A percentile compares a stretch with the other conserved stretches of the same genome.
Evolutionary conservation across 2,888 invertebrate species (phyloP).

Genomic region (Leucania comma): DNA sequence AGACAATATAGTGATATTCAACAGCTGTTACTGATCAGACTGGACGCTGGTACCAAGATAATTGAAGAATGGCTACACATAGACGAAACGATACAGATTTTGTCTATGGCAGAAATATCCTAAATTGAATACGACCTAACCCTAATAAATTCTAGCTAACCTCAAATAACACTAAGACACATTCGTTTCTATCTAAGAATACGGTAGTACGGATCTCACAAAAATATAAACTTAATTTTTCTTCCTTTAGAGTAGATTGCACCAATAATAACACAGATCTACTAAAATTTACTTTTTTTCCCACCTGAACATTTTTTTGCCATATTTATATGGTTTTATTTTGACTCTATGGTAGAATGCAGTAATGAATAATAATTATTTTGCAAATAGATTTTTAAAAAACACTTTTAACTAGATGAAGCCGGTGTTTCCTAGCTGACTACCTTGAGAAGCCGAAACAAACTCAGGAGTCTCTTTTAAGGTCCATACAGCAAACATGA

Average conservation of each 20-base stretch:
- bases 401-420: too few relatives aligned
- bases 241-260: slow-evolving; percentile 1
- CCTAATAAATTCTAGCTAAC: slow-evolving; percentile 5
- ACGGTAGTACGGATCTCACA: neutral
- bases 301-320: too few relatives aligned
- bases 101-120: slow-evolving; percentile 4
- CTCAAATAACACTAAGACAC: slow-evolving; percentile 2
- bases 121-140: slow-evolving; percentile 8
- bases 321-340: too few relatives aligned
- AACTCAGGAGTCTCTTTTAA: too few relatives aligned
- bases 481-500: too few relatives aligned
- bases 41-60: neutral
- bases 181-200: slow-evolving; percentile 37
- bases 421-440: too few relatives aligned
- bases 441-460: too few relatives aligned
- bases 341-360: too few relatives aligned
- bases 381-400: too few relatives aligned
- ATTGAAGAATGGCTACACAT: neutral
- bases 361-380: too few relatives aligned
- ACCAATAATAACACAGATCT: too few relatives aligned
- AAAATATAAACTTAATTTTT: slow-evolving; percentile 24
- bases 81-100: neutral
- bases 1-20: neutral
- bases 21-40: neutral
- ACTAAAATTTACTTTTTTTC: too few relatives aligned